These are phyloP conservation scores for Hylia prasina DNA, from an alignment of 2,113 vertebrate genomes.

Conservation along the genomic window DNA sequence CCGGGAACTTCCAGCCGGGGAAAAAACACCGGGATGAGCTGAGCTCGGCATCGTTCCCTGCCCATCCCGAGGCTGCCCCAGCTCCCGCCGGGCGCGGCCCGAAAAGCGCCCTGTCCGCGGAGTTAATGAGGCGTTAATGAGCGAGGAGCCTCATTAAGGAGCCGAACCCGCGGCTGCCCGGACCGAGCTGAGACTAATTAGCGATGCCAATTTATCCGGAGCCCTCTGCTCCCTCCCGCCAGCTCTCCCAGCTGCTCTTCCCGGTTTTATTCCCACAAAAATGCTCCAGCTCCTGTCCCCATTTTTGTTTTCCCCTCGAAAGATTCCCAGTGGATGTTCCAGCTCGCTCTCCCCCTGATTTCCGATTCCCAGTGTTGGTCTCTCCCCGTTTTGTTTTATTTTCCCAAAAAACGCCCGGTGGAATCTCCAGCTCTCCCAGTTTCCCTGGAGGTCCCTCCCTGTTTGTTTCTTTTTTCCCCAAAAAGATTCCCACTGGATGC, in stretches of 20 bases:
- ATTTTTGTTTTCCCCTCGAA: no score
- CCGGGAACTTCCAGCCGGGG: background rate
- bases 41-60: background rate
- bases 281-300: background rate
- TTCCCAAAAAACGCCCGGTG: background rate
- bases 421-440: background rate
- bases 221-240: background rate
- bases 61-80: background rate
- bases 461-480: no score
- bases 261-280: background rate
- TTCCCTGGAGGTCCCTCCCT: background rate
- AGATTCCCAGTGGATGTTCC: no score
- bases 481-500: no score
- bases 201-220: background rate
- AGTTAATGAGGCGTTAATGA: constrained; percentile 29
- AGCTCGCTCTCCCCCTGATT: no score
- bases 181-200: background rate
- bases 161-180: background rate
- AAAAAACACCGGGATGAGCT: background rate
- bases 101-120: background rate
- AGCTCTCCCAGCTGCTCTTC: background rate
- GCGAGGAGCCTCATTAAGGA: constrained; percentile 26
- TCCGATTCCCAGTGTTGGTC: no score
- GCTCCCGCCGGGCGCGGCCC: background rate
- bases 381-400: no score